These are phyloP conservation scores for Lepilemur ruficaudatus DNA, from an alignment of 2,797 vertebrate genomes.

Conservation along the genomic window DNA sequence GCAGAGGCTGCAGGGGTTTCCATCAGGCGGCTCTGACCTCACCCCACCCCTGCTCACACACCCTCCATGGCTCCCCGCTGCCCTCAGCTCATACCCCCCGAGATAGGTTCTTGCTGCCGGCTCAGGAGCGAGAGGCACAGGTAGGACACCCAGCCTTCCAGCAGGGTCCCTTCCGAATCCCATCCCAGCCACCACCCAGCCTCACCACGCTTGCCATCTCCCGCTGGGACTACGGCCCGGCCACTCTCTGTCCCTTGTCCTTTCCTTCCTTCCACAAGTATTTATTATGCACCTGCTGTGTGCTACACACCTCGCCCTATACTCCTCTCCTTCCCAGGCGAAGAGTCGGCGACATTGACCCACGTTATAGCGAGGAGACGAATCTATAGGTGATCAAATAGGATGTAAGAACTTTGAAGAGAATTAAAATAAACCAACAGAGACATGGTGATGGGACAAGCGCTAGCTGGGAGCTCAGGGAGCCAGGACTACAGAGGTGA, in stretches of 20 bases:
- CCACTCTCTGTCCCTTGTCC: neutral
- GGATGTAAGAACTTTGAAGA: neutral
- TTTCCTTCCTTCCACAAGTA: neutral
- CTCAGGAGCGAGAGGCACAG: neutral
- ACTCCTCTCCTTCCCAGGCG: neutral
- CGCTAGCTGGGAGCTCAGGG: no score
- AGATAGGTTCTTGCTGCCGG: neutral
- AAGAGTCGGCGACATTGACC: neutral
- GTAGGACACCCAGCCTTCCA: neutral
- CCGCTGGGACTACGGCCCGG: neutral
- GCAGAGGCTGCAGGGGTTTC: neutral
- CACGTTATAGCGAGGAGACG: neutral
- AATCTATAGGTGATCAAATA: neutral
- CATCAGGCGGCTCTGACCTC: neutral
- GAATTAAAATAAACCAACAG: neutral
- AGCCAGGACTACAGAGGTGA: neutral
- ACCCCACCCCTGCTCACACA: neutral
- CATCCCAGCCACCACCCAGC: fast-evolving
- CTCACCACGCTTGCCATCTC: neutral
- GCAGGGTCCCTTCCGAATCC: neutral
- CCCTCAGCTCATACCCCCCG: neutral
- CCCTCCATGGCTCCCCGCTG: neutral
- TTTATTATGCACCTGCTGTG: neutral
- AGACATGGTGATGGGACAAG: neutral
- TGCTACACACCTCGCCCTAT: neutral